A percentile compares a stretch with the other conserved stretches of the same genome.
These are phyloP conservation scores for Papilio protenor DNA, from an alignment of 2,888 invertebrate genomes.

Conservation along the genomic window DNA sequence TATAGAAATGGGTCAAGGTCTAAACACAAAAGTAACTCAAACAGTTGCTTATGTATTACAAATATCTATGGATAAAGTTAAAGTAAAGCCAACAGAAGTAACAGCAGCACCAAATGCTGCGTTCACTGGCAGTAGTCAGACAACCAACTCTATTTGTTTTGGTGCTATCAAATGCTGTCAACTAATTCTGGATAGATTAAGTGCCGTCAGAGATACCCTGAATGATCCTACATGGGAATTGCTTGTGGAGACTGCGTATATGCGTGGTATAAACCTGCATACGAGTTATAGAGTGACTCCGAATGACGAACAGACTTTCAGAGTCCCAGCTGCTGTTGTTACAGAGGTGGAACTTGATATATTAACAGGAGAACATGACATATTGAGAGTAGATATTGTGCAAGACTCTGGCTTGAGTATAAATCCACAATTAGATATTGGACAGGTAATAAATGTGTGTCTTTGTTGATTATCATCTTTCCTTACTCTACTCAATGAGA, in stretches of 20 bases:
- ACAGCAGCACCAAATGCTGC: slow-evolving; percentile 82
- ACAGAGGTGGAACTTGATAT: slow-evolving; percentile 90
- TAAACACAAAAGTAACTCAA: slow-evolving; percentile 90
- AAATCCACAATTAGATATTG: slow-evolving; percentile 87
- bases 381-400: slow-evolving; percentile 86
- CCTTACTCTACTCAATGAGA: no score
- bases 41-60: slow-evolving; percentile 87
- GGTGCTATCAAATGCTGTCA: slow-evolving; percentile 81
- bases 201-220: slow-evolving; percentile 72
- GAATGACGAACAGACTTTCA: slow-evolving; percentile 61
- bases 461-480: neutral
- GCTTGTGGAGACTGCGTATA: slow-evolving; percentile 77
- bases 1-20: slow-evolving; percentile 89
- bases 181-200: slow-evolving; percentile 70
- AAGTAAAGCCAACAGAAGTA: slow-evolving; percentile 83
- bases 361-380: slow-evolving; percentile 88
- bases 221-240: slow-evolving; percentile 80
- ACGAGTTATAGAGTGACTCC: slow-evolving; percentile 60
- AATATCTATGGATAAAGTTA: slow-evolving; percentile 85
- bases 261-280: slow-evolving; percentile 67
- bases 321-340: slow-evolving; percentile 83
- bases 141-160: slow-evolving; percentile 86
- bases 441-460: slow-evolving; percentile 76
- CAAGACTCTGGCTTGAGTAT: slow-evolving; percentile 88
- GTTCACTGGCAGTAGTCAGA: slow-evolving; percentile 84